Evolutionary conservation across 2,888 invertebrate genomes (phyloP), one percentile per base, ranked within the genome.

Genomic region (Drosophila cyrtoloma): DNA sequence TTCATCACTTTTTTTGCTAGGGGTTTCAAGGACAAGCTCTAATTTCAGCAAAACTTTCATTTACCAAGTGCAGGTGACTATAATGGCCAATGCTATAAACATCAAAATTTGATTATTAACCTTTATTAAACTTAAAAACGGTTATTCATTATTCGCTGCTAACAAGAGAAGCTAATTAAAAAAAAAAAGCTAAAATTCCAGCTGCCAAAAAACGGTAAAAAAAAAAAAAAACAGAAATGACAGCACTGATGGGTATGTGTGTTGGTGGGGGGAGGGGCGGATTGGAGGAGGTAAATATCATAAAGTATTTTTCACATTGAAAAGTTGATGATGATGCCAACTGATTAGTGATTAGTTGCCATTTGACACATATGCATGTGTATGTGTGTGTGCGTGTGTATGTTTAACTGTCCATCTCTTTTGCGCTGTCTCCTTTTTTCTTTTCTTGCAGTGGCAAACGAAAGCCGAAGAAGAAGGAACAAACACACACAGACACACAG

Each of bases 341-440:
- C 81, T 88, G 86, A 90, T 89, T 85, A 86, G 88, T 86, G 82
- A 85, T 85, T 86, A 88, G 89, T 77, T 88, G 65, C 71, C 70
- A 89, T 75, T 87, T 87, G 85, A 87, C 87, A 87, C 77, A 73
- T 61, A 59, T 56, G 57, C 60, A 44, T 65, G 53, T 14, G 44
- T 47, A 44, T 33, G 26, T 37, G 32, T 44, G 22, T 47, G 30
- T 50, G 37, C 2, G 28, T 28, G 22, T 32, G 22, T 53, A 33
- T 44, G 10, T 52, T n/a, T 47, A 6, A 6, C 12, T 47, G 26
- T 66, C 12, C 22, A 28, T 42, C 55, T 33, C 44, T 53, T 16
- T 26, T 19, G 28, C 32, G 32, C 42, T 35, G 32, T 37, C 59
- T 35, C 42, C 28, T 33, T 64, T 42, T 26, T 35, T 19, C 16